Percentiles rank a stretch among this genome's conserved stretches.
These are phyloP conservation scores for Synodontis membranacea DNA, from an alignment of 2,113 vertebrate genomes.

Conservation along the genomic window DNA sequence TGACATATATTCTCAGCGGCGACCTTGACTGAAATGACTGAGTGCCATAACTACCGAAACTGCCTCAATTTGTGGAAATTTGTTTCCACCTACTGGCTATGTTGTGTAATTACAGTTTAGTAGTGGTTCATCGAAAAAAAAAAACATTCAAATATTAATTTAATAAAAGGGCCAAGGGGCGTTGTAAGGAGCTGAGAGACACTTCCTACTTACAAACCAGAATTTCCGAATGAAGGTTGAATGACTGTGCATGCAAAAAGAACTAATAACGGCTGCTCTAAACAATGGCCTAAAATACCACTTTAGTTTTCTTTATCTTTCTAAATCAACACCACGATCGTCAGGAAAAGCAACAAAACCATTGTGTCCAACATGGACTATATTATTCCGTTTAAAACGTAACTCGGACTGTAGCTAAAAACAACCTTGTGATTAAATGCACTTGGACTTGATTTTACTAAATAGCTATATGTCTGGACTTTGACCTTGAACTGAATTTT, in stretches of 20 bases:
- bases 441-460: constrained; percentile 55
- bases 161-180: not conserved
- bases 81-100: constrained; percentile 68
- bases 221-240: not conserved
- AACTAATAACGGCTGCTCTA: not conserved
- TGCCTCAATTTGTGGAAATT: constrained; percentile 36
- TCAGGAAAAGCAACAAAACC: not conserved
- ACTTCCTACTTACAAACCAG: not conserved
- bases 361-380: not conserved
- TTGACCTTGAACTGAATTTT: constrained; percentile 61
- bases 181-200: not conserved
- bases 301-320: not conserved
- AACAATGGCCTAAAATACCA: not conserved
- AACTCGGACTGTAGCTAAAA: constrained; percentile 23
- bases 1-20: constrained; percentile 57
- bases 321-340: not conserved
- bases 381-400: not conserved
- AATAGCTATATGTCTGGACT: constrained; percentile 39
- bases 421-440: constrained; percentile 18
- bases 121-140: not conserved
- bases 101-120: constrained; percentile 40
- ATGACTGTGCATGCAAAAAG: not conserved
- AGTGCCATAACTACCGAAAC: constrained; percentile 39
- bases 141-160: not conserved
- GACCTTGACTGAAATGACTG: constrained; percentile 54